Percentiles rank a stretch among this genome's conserved stretches.
Evolutionary conservation across 2,888 invertebrate genomes (phyloP).

Genomic region (Malthinus seriepunctatus): DNA sequence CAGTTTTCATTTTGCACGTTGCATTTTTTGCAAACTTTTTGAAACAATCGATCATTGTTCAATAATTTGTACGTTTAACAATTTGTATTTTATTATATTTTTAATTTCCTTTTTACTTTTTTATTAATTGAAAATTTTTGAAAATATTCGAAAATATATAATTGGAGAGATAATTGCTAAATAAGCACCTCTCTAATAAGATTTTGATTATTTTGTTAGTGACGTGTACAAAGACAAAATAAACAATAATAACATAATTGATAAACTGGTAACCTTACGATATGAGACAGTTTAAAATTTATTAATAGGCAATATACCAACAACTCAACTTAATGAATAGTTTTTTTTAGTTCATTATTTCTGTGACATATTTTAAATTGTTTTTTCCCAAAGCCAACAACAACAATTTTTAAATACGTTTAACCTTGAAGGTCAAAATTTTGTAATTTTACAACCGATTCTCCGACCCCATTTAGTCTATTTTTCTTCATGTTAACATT

Average conservation of each 20-base stretch:
- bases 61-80: constrained; percentile 20
- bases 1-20: constrained; percentile 12
- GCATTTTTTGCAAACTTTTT: constrained; percentile 11
- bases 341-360: too few relatives aligned
- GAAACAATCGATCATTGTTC: constrained; percentile 26
- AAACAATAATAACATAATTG: constrained; percentile 8
- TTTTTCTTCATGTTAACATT: too few relatives aligned
- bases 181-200: constrained; percentile 1
- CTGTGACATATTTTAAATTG: too few relatives aligned
- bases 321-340: too few relatives aligned
- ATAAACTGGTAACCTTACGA: constrained; percentile 6
- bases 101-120: not conserved
- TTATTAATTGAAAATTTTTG: not conserved
- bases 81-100: constrained; percentile 5
- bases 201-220: constrained; percentile 2
- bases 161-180: not conserved
- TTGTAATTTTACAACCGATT: too few relatives aligned
- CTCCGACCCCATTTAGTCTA: too few relatives aligned
- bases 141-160: not conserved
- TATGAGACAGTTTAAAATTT: constrained; percentile 6
- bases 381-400: too few relatives aligned
- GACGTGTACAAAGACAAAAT: constrained; percentile 3
- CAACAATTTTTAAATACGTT: too few relatives aligned
- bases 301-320: constrained; percentile 7
- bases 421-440: too few relatives aligned